Base-by-base conservation (phyloP, 1,140 invertebrate genomes). In the Apocrypta bakeri region DNA sequence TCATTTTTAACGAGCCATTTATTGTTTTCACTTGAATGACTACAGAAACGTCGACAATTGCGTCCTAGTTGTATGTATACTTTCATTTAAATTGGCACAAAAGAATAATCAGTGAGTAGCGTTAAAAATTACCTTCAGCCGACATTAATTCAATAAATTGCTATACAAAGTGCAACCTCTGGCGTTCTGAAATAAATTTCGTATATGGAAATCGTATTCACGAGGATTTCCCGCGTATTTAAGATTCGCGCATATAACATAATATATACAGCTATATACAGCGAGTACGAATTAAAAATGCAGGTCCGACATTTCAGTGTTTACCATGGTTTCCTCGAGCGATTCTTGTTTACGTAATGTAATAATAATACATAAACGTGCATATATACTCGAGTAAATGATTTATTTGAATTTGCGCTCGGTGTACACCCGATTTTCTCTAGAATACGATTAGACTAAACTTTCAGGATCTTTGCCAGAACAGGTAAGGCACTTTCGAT, bases 401-500 rank as follows among this genome's bases (percentile, higher is more conserved):
- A 75, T 61, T 56, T 48, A 61, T 63, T 29, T 17, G 71, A 73
- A 27, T 73, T 42, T n/a, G 48, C 17, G 37, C 17, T 42, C 17
- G 37, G n/a, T n/a, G n/a, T n/a, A n/a, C n/a, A n/a, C 27, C 37
- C 25, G n/a, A 42, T n/a, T 0, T n/a, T 66, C 31, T 56, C 25
- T n/a, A n/a, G 37, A 73, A 27, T 73, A 42, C 37, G 24, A 25
- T 42, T 48, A 27, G 33, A 12, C 37, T 24, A 24, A 12, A 56
- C 83, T 74, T 82, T 84, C 82, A 85, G 79, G 74, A 84, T 84
- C 84, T 85, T 87, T 85, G 85, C 83, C 79, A 61, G 80, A 84
- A 84, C 83, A 79, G 79, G 85, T 84, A 85, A 85, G 83, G 87
- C 85, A 87, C 87, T 89, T 88, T 89, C 86, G 84, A 87, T 87